Evolutionary conservation across 53 echinoderm and acorn worm species (phyloP).

Genomic region (Hippasteria phrygiana): DNA sequence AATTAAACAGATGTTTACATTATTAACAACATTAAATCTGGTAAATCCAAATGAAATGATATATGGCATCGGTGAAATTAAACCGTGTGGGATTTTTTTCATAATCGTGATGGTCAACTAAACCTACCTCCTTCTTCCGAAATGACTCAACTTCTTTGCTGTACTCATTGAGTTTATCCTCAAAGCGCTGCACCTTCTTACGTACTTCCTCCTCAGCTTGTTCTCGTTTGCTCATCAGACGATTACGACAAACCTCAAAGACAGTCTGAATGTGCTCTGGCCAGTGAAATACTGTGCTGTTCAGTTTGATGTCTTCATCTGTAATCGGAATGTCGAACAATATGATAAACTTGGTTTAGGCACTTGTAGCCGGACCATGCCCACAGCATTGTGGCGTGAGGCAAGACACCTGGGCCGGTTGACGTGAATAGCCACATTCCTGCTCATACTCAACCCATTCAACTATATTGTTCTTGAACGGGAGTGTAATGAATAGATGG

Average conservation of each 20-base stretch:
- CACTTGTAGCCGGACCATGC: too few relatives aligned
- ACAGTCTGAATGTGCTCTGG: conserved; percentile 99
- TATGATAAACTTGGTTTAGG: not conserved
- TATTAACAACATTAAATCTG: too few relatives aligned
- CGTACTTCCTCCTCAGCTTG: conserved; percentile 97
- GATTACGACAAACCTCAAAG: conserved; percentile 93
- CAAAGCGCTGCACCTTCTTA: conserved; percentile 90
- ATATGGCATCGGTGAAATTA: too few relatives aligned
- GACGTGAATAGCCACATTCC: too few relatives aligned
- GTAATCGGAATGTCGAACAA: not conserved
- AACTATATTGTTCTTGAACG: too few relatives aligned
- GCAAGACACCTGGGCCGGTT: too few relatives aligned
- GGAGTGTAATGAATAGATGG: too few relatives aligned
- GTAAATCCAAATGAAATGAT: too few relatives aligned
- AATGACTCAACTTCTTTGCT: conserved; percentile 94
- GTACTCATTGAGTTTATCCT: conserved; percentile 95
- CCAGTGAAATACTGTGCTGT: conserved; percentile 99
- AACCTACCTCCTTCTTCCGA: conserved; percentile 94
- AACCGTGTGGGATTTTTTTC: not conserved
- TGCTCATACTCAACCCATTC: too few relatives aligned
- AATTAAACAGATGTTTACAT: too few relatives aligned
- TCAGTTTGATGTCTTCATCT: conserved; percentile 99
- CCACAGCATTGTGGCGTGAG: too few relatives aligned
- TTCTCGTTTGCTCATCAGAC: conserved; percentile 87
- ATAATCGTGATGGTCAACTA: not conserved